These are phyloP conservation scores for Holacanthella duospinosa DNA, from an alignment of 2,888 invertebrate species.

Conservation along the genomic window DNA sequence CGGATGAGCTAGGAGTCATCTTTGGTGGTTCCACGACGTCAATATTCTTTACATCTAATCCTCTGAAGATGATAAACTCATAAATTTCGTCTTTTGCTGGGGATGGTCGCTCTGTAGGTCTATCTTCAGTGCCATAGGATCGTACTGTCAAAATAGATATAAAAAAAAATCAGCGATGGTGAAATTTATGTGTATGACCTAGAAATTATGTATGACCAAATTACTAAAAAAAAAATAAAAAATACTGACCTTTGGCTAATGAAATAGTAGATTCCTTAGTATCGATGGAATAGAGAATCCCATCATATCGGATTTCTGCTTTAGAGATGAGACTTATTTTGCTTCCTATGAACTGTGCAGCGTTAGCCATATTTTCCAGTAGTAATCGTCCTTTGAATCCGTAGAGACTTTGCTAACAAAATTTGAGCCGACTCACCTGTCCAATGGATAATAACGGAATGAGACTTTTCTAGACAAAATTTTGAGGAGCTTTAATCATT, in stretches of 20 bases:
- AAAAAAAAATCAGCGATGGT: background rate
- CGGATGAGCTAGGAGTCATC: constrained; percentile 57
- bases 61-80: constrained; percentile 95
- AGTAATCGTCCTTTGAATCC: no score
- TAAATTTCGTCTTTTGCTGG: constrained; percentile 95
- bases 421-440: no score
- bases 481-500: no score
- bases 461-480: no score
- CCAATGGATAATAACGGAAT: no score
- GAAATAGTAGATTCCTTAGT: constrained; percentile 99
- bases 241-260: constrained; percentile 87
- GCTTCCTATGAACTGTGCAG: constrained; percentile 93
- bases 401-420: no score
- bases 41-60: constrained; percentile 97
- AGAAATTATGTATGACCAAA: background rate
- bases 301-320: constrained; percentile 98
- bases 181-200: background rate
- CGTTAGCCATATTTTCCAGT: background rate
- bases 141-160: constrained; percentile 59
- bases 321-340: constrained; percentile 99
- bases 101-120: constrained; percentile 88
- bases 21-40: constrained; percentile 73
- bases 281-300: constrained; percentile 97
- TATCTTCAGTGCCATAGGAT: constrained; percentile 97
- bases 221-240: background rate